These are phyloP conservation scores for Acrocephalus scirpaceus DNA, from an alignment of 2,797 vertebrate genomes.

Conservation along the genomic window DNA sequence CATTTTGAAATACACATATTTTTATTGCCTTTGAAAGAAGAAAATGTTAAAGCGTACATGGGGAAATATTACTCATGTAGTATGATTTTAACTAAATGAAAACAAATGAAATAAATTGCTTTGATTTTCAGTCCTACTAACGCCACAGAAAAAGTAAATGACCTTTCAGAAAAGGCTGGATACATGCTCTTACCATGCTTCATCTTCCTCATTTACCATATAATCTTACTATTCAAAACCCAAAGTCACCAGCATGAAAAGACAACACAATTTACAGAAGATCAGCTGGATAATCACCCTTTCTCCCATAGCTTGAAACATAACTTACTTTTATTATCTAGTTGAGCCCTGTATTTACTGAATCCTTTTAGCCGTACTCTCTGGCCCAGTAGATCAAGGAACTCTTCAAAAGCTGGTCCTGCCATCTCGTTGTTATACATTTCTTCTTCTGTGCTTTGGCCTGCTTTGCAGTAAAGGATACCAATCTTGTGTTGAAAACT, in stretches of 20 bases:
- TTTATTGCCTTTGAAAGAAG: neutral
- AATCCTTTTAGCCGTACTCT: conserved; percentile 95
- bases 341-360: conserved; percentile 94
- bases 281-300: neutral
- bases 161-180: neutral
- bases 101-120: neutral
- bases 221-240: neutral
- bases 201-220: neutral
- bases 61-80: neutral
- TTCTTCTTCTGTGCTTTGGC: conserved; percentile 97
- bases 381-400: conserved; percentile 95
- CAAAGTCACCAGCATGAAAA: neutral
- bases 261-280: neutral
- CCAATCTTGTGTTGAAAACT: conserved; percentile 99
- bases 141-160: neutral
- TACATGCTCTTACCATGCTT: neutral
- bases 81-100: neutral
- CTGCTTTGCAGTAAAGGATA: conserved; percentile 94
- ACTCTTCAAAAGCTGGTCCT: conserved; percentile 93
- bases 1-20: neutral
- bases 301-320: neutral
- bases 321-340: conserved; percentile 97
- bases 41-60: neutral
- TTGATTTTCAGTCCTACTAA: neutral
- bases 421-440: conserved; percentile 98